Evolutionary conservation across 2,797 vertebrate species (phyloP).

Genomic region (Sparidentex hasta): DNA sequence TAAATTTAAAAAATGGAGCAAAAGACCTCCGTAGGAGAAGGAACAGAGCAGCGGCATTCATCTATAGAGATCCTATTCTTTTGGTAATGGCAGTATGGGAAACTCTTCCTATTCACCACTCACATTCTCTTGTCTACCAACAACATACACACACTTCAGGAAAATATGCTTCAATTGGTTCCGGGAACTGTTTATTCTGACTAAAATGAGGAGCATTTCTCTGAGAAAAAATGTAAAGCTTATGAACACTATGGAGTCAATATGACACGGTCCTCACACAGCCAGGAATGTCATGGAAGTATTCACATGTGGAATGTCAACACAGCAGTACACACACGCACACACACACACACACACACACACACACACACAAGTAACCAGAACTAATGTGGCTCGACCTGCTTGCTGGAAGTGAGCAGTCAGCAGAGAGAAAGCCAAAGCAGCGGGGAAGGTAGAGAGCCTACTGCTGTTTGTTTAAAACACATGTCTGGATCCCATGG

Average conservation of each 20-base stretch:
- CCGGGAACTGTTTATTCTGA: constrained; percentile 23
- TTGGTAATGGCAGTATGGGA: neutral
- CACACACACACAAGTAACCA: constrained; percentile 38
- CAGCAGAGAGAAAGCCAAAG: constrained; percentile 12
- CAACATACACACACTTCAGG: neutral
- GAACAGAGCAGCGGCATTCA: neutral
- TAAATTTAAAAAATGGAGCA: neutral
- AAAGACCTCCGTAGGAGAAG: neutral
- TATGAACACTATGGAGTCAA: constrained; percentile 1
- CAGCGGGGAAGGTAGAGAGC: constrained; percentile 5
- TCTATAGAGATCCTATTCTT: neutral
- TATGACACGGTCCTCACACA: constrained; percentile 17
- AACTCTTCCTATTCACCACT: neutral
- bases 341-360: constrained; percentile 10
- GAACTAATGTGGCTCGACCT: constrained; percentile 45
- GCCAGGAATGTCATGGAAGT: constrained; percentile 30
- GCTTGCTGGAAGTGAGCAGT: constrained; percentile 49
- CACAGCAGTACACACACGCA: constrained; percentile 9
- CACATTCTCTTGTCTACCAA: neutral
- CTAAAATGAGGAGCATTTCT: neutral
- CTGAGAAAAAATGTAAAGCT: constrained; percentile 9
- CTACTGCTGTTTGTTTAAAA: constrained; percentile 2
- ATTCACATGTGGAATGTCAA: constrained; percentile 63
- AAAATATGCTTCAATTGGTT: constrained; percentile 1
- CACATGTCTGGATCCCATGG: constrained; percentile 1